phyloP scores from a whole-genome alignment of 2,113 vertebrate species.

The Ciconia boyciana region DNA sequence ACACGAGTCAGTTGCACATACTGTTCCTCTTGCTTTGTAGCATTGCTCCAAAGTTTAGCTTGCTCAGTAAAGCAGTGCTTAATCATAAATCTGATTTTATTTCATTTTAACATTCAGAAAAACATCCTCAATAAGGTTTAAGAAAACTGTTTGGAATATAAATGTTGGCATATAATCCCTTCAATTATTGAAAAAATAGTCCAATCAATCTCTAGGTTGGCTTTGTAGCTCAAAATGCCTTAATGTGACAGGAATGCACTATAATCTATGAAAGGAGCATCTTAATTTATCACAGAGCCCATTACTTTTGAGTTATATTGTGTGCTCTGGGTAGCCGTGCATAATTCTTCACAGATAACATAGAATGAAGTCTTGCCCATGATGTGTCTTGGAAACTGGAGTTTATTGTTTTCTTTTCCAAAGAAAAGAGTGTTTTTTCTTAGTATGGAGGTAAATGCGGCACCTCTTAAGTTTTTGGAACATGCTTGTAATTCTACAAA shows the following conservation, averaged over 20 bases:
- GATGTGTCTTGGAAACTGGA: not conserved
- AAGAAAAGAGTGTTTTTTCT: not conserved
- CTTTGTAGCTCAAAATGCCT: slow-evolving; percentile 32
- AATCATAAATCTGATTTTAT: slow-evolving; percentile 14
- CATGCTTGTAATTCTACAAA: not conserved
- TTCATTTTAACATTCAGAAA: slow-evolving; percentile 29
- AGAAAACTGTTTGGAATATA: slow-evolving; percentile 7
- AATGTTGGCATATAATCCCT: not conserved
- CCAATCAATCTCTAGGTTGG: not conserved
- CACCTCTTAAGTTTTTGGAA: not conserved
- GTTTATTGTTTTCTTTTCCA: not conserved
- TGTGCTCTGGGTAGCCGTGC: slow-evolving; percentile 10
- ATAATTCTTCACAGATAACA: slow-evolving; percentile 41
- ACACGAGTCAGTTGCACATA: not conserved
- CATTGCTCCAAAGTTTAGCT: not conserved
- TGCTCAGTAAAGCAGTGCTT: not conserved
- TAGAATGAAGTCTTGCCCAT: not conserved
- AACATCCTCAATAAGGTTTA: not conserved
- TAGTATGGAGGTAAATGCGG: not conserved
- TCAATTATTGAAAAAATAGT: slow-evolving; percentile 37
- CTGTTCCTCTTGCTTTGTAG: not conserved
- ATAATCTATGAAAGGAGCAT: not conserved
- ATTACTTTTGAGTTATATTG: slow-evolving; percentile 61
- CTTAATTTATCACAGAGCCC: slow-evolving; percentile 65
- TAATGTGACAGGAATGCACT: slow-evolving; percentile 30